Evolutionary conservation across 2,113 vertebrate species (phyloP), one percentile per base, ranked within the genome.

Genomic region (Pantherophis guttatus): DNA sequence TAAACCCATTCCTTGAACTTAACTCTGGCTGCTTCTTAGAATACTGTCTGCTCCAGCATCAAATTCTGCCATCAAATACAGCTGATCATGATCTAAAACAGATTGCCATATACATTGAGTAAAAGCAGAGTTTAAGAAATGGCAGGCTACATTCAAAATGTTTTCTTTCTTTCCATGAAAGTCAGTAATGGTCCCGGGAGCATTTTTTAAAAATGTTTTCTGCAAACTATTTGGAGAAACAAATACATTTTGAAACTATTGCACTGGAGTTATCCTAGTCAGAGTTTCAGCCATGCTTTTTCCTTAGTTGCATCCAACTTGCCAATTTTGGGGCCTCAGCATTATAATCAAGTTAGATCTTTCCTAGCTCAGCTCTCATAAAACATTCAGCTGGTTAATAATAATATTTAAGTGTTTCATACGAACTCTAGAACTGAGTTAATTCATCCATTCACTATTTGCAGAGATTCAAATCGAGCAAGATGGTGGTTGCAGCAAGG

Each of bases 1-100:
- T 89, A 94, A 87, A 53, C 15, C 89, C 13, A n/a, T 92, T 90
- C 12, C 53, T 24, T 65, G 44, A 62, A 93, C 95, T 94, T 90
- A 93, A 8, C 12, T 62, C 54, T 33, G 0, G 39, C 75, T 4
- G 15, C 24, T 50, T 58, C 39, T 54, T 21, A 0, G 85, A 87
- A 12, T 94, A 93, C 65, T 58, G 24, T n/a, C 4, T 92, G 90
- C 88, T 91, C 26, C 62, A 50, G 65, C 87, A 91, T 53, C 92
- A 91, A 65, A 29, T 62, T 85, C 55, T 94, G 94, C 62, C 90
- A 70, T 92, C 59, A 58, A 90, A 1, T 48, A 92, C 52, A 1
- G 0, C 94, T 15, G 21, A 10, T 54, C 0, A 0, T 89, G 90
- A 26, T 33, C 70, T 54, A 50, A 70, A 57, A 53, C 0, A 0